Evolutionary conservation across 30 jellyfish, hydroid and myxozoan genomes (phyloP).

Genomic region (Clytia hemisphaerica): DNA sequence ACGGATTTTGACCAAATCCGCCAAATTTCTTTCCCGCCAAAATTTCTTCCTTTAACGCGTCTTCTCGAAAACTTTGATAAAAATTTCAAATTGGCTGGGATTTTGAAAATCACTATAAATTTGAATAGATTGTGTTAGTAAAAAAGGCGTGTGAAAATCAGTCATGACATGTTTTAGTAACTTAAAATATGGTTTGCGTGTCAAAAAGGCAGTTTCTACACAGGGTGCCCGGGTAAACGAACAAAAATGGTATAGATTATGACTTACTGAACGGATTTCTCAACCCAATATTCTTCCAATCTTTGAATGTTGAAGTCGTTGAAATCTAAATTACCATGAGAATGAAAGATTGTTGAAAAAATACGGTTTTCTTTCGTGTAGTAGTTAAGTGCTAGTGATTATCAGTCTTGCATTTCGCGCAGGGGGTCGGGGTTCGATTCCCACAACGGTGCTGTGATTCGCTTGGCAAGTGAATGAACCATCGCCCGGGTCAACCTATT

Average conservation of each 20-base stretch:
- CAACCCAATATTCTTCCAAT: neutral
- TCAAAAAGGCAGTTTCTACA: too few species aligned
- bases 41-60: too few species aligned
- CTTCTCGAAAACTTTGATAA: too few species aligned
- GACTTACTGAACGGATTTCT: conserved; percentile 8
- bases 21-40: too few species aligned
- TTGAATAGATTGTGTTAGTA: too few species aligned
- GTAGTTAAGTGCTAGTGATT: neutral
- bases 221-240: neutral
- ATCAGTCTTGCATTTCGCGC: neutral
- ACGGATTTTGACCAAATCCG: too few species aligned
- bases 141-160: neutral
- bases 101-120: too few species aligned
- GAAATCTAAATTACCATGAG: neutral
- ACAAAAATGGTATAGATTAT: neutral
- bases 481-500: too few species aligned
- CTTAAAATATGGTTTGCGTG: too few species aligned
- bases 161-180: neutral
- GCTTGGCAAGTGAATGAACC: too few species aligned
- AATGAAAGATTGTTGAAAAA: neutral
- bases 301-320: neutral
- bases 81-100: too few species aligned
- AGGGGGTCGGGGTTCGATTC: neutral
- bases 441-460: neutral
- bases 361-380: neutral